Percentiles rank a stretch among this genome's conserved stretches.
These are phyloP conservation scores for Creontiades dilutus DNA, from an alignment of 2,888 invertebrate species.

Conservation along the genomic window DNA sequence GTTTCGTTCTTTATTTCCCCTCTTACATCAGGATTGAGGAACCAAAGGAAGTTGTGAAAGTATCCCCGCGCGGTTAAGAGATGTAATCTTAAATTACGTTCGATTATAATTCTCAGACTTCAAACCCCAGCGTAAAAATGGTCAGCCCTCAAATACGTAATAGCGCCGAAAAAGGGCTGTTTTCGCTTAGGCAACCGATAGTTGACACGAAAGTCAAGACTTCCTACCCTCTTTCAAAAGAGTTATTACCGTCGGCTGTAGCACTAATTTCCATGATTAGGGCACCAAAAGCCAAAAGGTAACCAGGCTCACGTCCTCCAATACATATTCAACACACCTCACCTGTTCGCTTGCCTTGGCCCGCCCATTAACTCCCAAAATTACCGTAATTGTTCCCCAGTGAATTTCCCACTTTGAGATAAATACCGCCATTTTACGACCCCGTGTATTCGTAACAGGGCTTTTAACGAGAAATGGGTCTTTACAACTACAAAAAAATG, in stretches of 20 bases:
- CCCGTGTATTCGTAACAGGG: slow-evolving; percentile 7
- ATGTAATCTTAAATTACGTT: slow-evolving; percentile 61
- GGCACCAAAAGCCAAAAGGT: slow-evolving; percentile 49
- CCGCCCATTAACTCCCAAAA: slow-evolving; percentile 55
- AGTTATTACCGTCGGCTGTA: slow-evolving; percentile 56
- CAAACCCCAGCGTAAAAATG: slow-evolving; percentile 34
- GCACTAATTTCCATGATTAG: slow-evolving; percentile 68
- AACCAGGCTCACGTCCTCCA: slow-evolving; percentile 65
- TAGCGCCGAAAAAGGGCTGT: slow-evolving; percentile 41
- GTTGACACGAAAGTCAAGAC: slow-evolving; percentile 67
- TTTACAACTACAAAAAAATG: not conserved
- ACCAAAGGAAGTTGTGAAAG: not conserved
- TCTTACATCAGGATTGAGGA: not conserved
- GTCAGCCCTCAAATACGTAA: slow-evolving; percentile 64
- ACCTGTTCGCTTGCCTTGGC: slow-evolving; percentile 58
- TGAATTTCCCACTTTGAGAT: slow-evolving; percentile 52
- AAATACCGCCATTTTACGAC: slow-evolving; percentile 28
- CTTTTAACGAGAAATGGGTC: not conserved
- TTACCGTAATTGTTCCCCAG: slow-evolving; percentile 57
- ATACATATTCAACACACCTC: slow-evolving; percentile 68
- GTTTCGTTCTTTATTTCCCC: not conserved
- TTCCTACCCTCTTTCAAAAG: slow-evolving; percentile 50
- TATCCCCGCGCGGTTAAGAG: not conserved
- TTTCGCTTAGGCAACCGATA: slow-evolving; percentile 59
- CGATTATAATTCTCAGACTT: slow-evolving; percentile 53